Evolutionary conservation across 2,888 invertebrate species (phyloP), one percentile per base, ranked within the genome.

Genomic region (Synanthedon andrenaeformis): DNA sequence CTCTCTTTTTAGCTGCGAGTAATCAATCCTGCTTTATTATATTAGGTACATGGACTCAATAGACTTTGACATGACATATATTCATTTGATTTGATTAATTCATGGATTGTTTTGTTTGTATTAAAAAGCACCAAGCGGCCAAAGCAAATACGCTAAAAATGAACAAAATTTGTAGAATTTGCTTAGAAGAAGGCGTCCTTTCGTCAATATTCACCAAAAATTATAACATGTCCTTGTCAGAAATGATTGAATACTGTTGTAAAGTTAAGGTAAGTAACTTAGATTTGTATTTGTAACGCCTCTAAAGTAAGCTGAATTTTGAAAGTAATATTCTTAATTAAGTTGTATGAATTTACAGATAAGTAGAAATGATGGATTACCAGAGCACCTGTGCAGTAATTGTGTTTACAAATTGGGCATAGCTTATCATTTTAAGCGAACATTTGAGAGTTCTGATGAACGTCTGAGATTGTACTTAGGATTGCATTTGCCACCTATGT

Each of bases 371-470:
- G 91, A 91, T 74, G 90, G 90, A 3, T 62, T 91, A 42, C 90
- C 91, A 1, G 86, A 90, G 41, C 89, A 89, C 55, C 89, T 91
- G 62, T 91, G 91, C 59, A 90, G 90, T 58, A 90, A 90, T 61
- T 91, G 91, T 62, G 83, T 90, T 6, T 91, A 90, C 58, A 88
- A 91, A 53, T 64, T 91, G 23, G 90, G 91, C 4, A 87, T 90
- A 35, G 90, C 90, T 0, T 91, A 90, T 65, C 90, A 91, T 62
- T 91, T 91, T 57, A 91, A 91, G 62, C 90, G 90, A 60, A 89
- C 90, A 19, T 90, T 89, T 64, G 90, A 90, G 66, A 90, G 89
- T 62, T 89, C 90, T 1, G 90, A 91, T 62, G 69, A 89, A 53
- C 76, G 90, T 50, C 63, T 91, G 50, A 75, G 90, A 50, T 90